A percentile compares a stretch with the other conserved stretches of the same genome.
phyloP scores from a whole-genome alignment of 92 coral and sea anemone genomes.

The Heteractis magnifica region DNA sequence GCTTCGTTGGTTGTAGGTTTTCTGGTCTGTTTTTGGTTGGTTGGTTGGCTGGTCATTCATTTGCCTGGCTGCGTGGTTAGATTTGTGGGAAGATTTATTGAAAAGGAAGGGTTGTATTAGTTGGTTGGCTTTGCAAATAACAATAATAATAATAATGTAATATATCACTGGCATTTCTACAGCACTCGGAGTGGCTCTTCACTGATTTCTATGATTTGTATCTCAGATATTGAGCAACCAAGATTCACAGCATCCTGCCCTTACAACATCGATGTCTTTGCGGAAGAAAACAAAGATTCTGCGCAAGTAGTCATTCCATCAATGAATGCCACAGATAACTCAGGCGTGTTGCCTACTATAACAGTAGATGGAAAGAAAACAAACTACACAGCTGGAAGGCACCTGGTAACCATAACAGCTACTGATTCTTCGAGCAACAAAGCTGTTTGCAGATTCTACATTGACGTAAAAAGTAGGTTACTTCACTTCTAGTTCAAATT shows the following conservation, averaged over 20 bases:
- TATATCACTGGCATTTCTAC: neutral
- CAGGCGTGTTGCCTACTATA: conserved; percentile 36
- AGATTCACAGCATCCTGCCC: conserved; percentile 55
- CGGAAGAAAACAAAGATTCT: conserved; percentile 38
- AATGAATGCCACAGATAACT: conserved; percentile 63
- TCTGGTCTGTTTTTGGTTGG: neutral
- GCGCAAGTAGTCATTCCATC: conserved; percentile 49
- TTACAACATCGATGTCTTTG: conserved; percentile 36
- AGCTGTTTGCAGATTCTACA: conserved; percentile 39
- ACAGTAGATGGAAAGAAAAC: conserved; percentile 21
- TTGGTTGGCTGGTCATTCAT: neutral
- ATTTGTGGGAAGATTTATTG: neutral
- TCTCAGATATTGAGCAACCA: conserved; percentile 50
- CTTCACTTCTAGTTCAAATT: neutral
- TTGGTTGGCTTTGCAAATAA: neutral
- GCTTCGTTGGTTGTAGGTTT: neutral
- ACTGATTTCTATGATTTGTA: neutral
- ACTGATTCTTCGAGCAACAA: conserved; percentile 55
- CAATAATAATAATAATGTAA: no score
- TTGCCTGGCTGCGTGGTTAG: neutral
- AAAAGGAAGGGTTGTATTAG: neutral
- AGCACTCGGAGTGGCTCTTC: no score
- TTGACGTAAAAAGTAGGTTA: conserved; percentile 53
- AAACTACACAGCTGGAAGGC: conserved; percentile 42
- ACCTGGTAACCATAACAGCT: conserved; percentile 43